phyloP scores from a whole-genome alignment of 2,113 vertebrate genomes.

The Notarius lentiginosus region DNA sequence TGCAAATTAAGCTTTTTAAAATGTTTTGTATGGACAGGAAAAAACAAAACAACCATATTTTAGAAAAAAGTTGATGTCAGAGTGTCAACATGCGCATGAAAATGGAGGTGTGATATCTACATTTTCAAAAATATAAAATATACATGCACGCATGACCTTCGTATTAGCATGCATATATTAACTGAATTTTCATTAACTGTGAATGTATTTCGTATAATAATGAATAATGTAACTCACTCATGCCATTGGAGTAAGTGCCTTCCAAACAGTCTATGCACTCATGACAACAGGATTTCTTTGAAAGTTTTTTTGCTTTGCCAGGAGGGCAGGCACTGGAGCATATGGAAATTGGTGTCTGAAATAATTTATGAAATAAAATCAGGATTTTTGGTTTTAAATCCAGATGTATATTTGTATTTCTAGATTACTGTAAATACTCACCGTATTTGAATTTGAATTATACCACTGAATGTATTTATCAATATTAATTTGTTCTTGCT shows the following conservation, averaged over 20 bases:
- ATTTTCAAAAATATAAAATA: neutral
- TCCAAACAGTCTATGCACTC: constrained; percentile 55
- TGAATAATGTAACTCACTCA: constrained; percentile 45
- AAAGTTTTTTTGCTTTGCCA: constrained; percentile 55
- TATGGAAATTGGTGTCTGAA: constrained; percentile 53
- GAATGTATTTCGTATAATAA: neutral
- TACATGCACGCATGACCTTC: neutral
- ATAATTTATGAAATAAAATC: constrained; percentile 10
- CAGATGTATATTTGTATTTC: neutral
- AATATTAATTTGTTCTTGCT: constrained; percentile 33
- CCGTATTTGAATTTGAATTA: constrained; percentile 49
- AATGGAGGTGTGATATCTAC: neutral
- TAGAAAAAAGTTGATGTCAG: neutral
- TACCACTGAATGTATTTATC: constrained; percentile 47
- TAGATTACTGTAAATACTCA: constrained; percentile 38
- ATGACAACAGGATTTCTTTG: constrained; percentile 55
- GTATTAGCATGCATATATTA: neutral
- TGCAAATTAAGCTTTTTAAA: neutral
- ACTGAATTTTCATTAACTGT: no score
- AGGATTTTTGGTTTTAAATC: neutral
- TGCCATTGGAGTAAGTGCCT: constrained; percentile 56
- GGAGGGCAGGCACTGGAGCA: constrained; percentile 54
- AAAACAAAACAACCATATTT: neutral
- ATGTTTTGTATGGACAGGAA: neutral
- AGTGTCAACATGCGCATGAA: neutral